These are phyloP conservation scores for Eupeodes latifasciatus DNA, from an alignment of 2,888 invertebrate species.

Conservation along the genomic window DNA sequence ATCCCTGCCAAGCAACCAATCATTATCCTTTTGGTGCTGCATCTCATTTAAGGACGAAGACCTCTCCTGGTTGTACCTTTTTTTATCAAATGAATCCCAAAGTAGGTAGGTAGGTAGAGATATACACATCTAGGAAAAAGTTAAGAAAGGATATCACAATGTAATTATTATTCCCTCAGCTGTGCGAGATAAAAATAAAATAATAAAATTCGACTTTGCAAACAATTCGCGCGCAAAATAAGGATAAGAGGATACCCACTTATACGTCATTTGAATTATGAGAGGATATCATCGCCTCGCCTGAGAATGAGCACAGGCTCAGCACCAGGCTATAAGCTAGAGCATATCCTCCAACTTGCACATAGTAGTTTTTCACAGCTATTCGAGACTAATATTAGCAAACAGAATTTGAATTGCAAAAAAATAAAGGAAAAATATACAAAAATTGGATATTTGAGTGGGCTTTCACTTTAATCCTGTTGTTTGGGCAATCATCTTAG, in stretches of 20 bases:
- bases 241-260: conserved; percentile 63
- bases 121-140: neutral
- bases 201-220: conserved; percentile 42
- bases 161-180: conserved; percentile 73
- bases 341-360: conserved; percentile 2
- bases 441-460: conserved; percentile 49
- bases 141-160: conserved; percentile 50
- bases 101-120: conserved; percentile 27
- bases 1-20: conserved; percentile 58
- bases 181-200: conserved; percentile 44
- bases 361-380: conserved; percentile 44
- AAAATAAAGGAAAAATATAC: conserved; percentile 46
- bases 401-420: conserved; percentile 79
- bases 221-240: conserved; percentile 62
- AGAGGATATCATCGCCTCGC: conserved; percentile 11
- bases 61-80: conserved; percentile 26
- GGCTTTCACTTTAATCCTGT: conserved; percentile 39
- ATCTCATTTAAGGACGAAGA: conserved; percentile 60
- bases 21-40: conserved; percentile 67
- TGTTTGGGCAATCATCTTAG: conserved; percentile 58
- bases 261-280: conserved; percentile 67
- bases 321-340: neutral
- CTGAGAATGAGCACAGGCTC: neutral
- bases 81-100: conserved; percentile 68
- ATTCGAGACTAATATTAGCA: conserved; percentile 77